A percentile compares a stretch with the other conserved stretches of the same genome.
Evolutionary conservation across 2,797 vertebrate species (phyloP).

Genomic region (Bradypodion pumilum): DNA sequence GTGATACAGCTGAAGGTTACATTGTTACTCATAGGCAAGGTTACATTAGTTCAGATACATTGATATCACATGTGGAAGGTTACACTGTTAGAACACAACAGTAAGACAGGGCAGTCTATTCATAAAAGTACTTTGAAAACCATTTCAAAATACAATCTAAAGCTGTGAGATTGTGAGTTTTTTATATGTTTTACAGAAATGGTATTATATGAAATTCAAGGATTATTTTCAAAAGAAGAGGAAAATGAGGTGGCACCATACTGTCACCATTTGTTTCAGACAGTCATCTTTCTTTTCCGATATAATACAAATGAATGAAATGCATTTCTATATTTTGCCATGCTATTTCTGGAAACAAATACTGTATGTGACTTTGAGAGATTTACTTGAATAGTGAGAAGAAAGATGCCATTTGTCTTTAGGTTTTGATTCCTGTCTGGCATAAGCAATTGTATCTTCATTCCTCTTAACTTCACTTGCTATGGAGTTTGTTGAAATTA

Average conservation of each 20-base stretch:
- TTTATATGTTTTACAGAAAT: constrained; percentile 10
- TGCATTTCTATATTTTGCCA: constrained; percentile 39
- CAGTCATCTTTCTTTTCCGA: constrained; percentile 38
- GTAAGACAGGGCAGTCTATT: background rate
- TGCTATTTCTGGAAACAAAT: constrained; percentile 59
- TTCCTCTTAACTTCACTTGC: constrained; percentile 69
- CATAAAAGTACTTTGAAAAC: background rate
- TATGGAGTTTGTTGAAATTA: constrained; percentile 66
- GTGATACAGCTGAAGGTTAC: no score
- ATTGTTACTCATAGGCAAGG: no score
- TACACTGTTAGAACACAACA: no score
- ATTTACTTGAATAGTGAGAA: constrained; percentile 68
- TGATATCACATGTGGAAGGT: no score
- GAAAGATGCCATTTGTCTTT: constrained; percentile 69
- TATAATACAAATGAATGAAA: constrained; percentile 30
- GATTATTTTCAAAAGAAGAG: background rate
- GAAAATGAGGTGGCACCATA: background rate
- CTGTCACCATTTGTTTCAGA: constrained; percentile 34
- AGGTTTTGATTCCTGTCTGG: constrained; percentile 67
- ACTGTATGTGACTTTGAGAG: constrained; percentile 57
- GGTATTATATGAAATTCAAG: constrained; percentile 13
- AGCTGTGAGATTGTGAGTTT: background rate
- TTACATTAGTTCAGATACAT: no score
- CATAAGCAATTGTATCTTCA: constrained; percentile 63
- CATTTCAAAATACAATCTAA: background rate